These are phyloP conservation scores for Struthidea cinerea DNA, from an alignment of 2,113 vertebrate species.

Conservation along the genomic window DNA sequence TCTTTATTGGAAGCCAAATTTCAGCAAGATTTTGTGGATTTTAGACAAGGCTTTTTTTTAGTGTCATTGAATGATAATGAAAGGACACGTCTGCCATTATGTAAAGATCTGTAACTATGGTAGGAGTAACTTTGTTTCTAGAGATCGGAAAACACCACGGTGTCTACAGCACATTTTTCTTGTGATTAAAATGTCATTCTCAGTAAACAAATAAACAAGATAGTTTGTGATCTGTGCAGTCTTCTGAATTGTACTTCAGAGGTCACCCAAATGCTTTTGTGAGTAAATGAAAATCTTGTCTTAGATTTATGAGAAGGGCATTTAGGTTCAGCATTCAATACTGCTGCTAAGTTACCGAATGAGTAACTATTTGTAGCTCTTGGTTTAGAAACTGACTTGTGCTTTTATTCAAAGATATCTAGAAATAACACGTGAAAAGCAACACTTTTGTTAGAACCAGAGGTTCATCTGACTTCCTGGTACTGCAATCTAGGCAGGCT, in stretches of 20 bases:
- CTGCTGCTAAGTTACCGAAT: background rate
- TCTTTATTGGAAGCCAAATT: background rate
- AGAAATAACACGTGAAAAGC: background rate
- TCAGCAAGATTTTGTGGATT: background rate
- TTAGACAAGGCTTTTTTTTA: background rate
- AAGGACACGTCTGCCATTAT: background rate
- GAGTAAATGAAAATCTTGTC: slow-evolving; percentile 15
- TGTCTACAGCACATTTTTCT: background rate
- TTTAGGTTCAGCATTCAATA: background rate
- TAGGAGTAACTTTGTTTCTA: background rate
- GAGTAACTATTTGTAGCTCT: background rate
- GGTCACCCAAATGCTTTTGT: background rate
- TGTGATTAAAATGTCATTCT: slow-evolving; percentile 29
- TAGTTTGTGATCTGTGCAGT: background rate
- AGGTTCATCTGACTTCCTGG: background rate
- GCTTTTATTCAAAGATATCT: background rate
- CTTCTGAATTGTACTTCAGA: background rate
- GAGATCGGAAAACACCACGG: background rate
- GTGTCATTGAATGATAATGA: background rate
- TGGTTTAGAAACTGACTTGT: background rate
- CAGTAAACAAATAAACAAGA: slow-evolving; percentile 38
- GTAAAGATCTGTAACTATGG: background rate
- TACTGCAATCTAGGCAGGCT: background rate
- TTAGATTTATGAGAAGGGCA: background rate
- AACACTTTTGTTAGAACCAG: background rate